Percentiles rank a stretch among this genome's conserved stretches.
phyloP scores from a whole-genome alignment of 2,888 invertebrate species.

The Thymelicus sylvestris region DNA sequence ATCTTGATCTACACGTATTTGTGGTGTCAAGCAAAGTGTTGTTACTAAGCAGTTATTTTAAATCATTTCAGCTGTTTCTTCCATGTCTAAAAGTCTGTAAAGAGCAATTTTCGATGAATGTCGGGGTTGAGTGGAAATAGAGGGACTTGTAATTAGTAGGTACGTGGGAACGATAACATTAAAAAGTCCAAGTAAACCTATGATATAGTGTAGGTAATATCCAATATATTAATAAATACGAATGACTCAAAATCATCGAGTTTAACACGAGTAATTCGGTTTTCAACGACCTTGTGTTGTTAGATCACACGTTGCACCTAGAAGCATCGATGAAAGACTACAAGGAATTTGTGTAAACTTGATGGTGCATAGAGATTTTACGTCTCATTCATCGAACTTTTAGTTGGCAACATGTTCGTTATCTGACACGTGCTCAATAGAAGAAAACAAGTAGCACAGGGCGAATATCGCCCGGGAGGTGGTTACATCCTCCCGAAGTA shows the following conservation, averaged over 20 bases:
- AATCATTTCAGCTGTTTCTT: neutral
- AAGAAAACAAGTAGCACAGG: constrained; percentile 83
- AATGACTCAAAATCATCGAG: constrained; percentile 44
- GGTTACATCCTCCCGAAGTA: constrained; percentile 64
- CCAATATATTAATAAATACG: constrained; percentile 25
- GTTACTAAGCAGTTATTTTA: constrained; percentile 2
- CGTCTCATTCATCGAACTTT: constrained; percentile 53
- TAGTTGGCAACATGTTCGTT: constrained; percentile 56
- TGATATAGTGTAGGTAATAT: constrained; percentile 24
- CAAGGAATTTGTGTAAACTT: neutral
- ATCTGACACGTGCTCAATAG: constrained; percentile 59
- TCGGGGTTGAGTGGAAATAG: constrained; percentile 35
- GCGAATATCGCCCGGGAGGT: constrained; percentile 68
- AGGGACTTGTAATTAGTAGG: constrained; percentile 21
- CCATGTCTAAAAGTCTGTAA: neutral
- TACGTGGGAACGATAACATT: neutral
- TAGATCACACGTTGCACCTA: constrained; percentile 55
- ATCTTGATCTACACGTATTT: constrained; percentile 10
- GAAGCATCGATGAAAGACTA: constrained; percentile 54
- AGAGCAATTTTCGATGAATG: constrained; percentile 31
- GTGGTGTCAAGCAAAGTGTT: constrained; percentile 17
- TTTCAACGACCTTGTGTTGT: constrained; percentile 59
- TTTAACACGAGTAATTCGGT: constrained; percentile 68
- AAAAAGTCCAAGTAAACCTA: constrained; percentile 25
- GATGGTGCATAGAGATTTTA: neutral